These are phyloP conservation scores for Balaeniceps rex DNA, from an alignment of 2,113 vertebrate species.

Conservation along the genomic window DNA sequence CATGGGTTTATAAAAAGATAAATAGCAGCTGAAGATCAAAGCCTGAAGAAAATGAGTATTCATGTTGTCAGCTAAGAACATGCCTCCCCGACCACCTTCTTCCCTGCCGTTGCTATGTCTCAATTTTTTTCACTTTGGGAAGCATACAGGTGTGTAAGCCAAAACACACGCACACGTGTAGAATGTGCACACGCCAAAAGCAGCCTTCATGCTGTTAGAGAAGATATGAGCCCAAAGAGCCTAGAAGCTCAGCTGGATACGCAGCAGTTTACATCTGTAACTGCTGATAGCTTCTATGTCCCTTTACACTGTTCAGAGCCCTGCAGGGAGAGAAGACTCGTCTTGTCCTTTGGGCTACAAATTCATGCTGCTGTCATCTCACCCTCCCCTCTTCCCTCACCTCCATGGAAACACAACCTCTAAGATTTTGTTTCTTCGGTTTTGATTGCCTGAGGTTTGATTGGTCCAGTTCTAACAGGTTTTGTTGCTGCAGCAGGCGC, in stretches of 20 bases:
- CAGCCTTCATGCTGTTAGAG: conserved; percentile 14
- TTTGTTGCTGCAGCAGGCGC: conserved; percentile 76
- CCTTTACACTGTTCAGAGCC: neutral
- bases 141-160: neutral
- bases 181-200: neutral
- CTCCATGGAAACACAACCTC: conserved; percentile 1
- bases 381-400: neutral
- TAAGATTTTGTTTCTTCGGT: conserved; percentile 94
- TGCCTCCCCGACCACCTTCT: neutral
- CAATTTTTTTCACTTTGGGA: neutral
- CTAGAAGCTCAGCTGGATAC: neutral
- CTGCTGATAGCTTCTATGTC: neutral
- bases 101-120: neutral
- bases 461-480: conserved; percentile 97
- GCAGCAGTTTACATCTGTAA: neutral
- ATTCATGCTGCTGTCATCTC: conserved; percentile 8
- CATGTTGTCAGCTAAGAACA: neutral
- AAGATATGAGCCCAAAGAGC: conserved; percentile 17
- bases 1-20: conserved; percentile 26
- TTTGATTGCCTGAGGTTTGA: conserved; percentile 98
- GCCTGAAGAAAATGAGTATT: conserved; percentile 24
- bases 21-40: conserved; percentile 51
- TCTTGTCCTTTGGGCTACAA: neutral
- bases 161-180: neutral
- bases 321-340: neutral